These are phyloP conservation scores for Hirudinaria manillensis DNA, from an alignment of 2,888 invertebrate species.

Conservation along the genomic window DNA sequence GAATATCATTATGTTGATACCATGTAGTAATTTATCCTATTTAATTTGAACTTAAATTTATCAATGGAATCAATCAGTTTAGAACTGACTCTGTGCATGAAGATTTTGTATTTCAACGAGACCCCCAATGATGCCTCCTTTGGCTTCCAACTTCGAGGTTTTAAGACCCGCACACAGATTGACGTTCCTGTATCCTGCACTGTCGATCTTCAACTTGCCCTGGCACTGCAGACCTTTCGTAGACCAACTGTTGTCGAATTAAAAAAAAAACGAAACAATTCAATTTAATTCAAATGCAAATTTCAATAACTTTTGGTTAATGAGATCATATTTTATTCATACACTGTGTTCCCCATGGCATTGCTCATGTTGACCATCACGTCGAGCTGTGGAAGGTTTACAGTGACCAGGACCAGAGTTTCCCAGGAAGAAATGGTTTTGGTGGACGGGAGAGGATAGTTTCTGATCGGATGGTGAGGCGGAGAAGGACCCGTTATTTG, in stretches of 20 bases:
- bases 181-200: slow-evolving; percentile 86
- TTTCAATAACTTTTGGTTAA: not conserved
- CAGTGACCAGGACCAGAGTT: slow-evolving; percentile 86
- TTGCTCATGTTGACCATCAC: slow-evolving; percentile 99
- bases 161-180: slow-evolving; percentile 79
- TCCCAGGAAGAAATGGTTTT: slow-evolving; percentile 65
- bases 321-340: slow-evolving; percentile 49
- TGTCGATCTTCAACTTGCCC: slow-evolving; percentile 84
- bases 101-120: slow-evolving; percentile 79
- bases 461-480: not conserved
- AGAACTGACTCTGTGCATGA: slow-evolving; percentile 34
- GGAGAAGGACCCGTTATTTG: slow-evolving; percentile 29
- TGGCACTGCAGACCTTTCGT: slow-evolving; percentile 85
- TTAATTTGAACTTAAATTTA: no score
- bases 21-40: no score
- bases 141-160: slow-evolving; percentile 85
- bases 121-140: slow-evolving; percentile 87
- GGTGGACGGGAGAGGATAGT: not conserved
- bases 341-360: slow-evolving; percentile 94
- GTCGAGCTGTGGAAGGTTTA: slow-evolving; percentile 89
- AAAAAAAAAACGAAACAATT: not conserved
- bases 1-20: no score
- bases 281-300: no score
- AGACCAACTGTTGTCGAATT: slow-evolving; percentile 65
- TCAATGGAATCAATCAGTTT: not conserved